Base-by-base conservation (phyloP, 2,888 invertebrate genomes). In the Protonemura montana region DNA sequence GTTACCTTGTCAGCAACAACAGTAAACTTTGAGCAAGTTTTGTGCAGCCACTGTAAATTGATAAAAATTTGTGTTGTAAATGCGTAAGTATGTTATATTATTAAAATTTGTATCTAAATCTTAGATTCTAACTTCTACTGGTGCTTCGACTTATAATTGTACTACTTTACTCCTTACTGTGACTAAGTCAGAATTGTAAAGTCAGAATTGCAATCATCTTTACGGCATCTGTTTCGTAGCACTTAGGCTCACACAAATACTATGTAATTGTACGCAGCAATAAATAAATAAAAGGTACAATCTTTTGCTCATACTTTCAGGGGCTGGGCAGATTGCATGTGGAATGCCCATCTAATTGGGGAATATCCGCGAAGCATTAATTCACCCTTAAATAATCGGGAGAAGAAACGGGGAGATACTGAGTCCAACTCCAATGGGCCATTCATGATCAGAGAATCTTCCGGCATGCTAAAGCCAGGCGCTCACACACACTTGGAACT, bases 41-140 rank as follows among this genome's bases (percentile, higher is more conserved):
- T 93, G 89, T 93, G 94, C 89, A 95, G 95, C 0, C 92, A 94
- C 89, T 94, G 94, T 90, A 90, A 93, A 82, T 90, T 93, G 88
- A 92, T 91, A 89, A 91, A 92, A 7, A 91, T 95, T 88, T 91
- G 93, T 10, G 89, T 95, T 0, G 92, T 92, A 89, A 95, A 95
- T 89, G 91, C 86, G 87, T 87, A 86, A 85, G 85, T 80, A 41
- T 26, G 16, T 35, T 35, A 10, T 10, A 80, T 80, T 6, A 6
- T 16, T 2, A 7, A 26, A 16, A 26, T 27, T n/a, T n/a, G n/a
- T n/a, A n/a, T n/a, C n/a, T n/a, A n/a, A n/a, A n/a, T n/a, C n/a
- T n/a, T n/a, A n/a, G n/a, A n/a, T n/a, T n/a, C n/a, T n/a, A n/a
- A n/a, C n/a, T n/a, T n/a, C n/a, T n/a, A n/a, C n/a, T n/a, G n/a